These are phyloP conservation scores for Leptosomus discolor DNA, from an alignment of 2,113 vertebrate genomes.

Conservation along the genomic window DNA sequence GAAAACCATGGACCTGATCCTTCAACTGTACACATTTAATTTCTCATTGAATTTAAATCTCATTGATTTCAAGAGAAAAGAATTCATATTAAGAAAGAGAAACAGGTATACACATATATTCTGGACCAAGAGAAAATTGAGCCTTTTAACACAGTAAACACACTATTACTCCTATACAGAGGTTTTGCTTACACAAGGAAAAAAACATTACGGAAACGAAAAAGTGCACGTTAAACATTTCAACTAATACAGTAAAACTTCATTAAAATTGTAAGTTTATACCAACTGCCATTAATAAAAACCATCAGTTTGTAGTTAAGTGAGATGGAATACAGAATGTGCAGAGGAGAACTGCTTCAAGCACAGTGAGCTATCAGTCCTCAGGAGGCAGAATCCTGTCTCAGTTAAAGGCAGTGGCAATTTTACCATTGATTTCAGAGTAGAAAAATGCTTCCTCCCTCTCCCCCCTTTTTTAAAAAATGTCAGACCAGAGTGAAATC, in stretches of 20 bases:
- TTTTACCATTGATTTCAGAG: background rate
- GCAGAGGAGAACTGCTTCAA: too few relatives aligned
- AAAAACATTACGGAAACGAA: background rate
- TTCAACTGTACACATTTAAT: background rate
- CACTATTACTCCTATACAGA: background rate
- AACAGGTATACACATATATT: background rate
- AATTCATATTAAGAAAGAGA: background rate
- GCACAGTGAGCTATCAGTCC: background rate
- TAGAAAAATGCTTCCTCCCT: background rate
- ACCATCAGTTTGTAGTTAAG: background rate
- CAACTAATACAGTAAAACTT: background rate
- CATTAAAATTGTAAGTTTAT: background rate
- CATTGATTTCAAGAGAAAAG: background rate
- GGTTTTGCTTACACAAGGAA: background rate
- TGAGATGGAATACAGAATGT: background rate
- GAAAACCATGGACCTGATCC: background rate
- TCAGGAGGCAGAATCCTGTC: background rate
- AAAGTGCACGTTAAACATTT: background rate
- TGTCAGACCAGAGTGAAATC: background rate
- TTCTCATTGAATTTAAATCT: background rate
- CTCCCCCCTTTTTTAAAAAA: background rate
- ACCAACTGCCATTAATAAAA: background rate
- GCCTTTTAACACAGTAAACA: background rate
- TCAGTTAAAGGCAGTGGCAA: background rate
- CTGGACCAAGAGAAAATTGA: background rate